These are phyloP conservation scores for Pyrgus malvae DNA, from an alignment of 2,888 invertebrate genomes.

Conservation along the genomic window DNA sequence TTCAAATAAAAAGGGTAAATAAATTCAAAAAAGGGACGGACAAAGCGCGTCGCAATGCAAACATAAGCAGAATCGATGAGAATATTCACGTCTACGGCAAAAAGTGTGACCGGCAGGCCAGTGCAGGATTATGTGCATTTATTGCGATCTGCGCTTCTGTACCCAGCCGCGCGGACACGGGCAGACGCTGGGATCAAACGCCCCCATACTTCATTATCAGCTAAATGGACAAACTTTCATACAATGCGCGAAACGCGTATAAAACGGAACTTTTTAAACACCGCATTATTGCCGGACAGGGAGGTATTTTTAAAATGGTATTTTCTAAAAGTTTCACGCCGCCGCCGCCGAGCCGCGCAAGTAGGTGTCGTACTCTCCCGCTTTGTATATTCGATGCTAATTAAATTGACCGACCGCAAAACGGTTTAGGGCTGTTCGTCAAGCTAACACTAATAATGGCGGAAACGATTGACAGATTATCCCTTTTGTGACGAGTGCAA, in stretches of 20 bases:
- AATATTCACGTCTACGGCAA: conserved; percentile 21
- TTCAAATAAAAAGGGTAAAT: background rate
- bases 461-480: conserved; percentile 3
- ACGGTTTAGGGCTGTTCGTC: conserved; percentile 1
- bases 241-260: conserved; percentile 21
- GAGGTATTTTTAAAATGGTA: conserved; percentile 19
- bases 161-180: no score
- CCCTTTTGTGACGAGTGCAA: background rate
- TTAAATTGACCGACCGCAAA: conserved; percentile 1
- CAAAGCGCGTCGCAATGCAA: conserved; percentile 6
- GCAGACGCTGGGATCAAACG: conserved; percentile 1
- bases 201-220: conserved; percentile 17
- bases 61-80: conserved; percentile 17
- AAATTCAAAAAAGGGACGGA: conserved; percentile 6
- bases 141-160: conserved; percentile 29
- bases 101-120: conserved; percentile 11
- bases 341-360: no score
- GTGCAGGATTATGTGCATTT: conserved; percentile 25
- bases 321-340: conserved; percentile 14
- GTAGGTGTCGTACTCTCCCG: background rate
- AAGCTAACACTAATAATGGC: conserved; percentile 10
- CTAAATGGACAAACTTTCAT: conserved; percentile 15
- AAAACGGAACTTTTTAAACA: conserved; percentile 17
- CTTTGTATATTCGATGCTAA: conserved; percentile 10
- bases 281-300: conserved; percentile 15